Evolutionary conservation across 2,113 vertebrate species (phyloP).

Genomic region (Forbesichthys agassizii): DNA sequence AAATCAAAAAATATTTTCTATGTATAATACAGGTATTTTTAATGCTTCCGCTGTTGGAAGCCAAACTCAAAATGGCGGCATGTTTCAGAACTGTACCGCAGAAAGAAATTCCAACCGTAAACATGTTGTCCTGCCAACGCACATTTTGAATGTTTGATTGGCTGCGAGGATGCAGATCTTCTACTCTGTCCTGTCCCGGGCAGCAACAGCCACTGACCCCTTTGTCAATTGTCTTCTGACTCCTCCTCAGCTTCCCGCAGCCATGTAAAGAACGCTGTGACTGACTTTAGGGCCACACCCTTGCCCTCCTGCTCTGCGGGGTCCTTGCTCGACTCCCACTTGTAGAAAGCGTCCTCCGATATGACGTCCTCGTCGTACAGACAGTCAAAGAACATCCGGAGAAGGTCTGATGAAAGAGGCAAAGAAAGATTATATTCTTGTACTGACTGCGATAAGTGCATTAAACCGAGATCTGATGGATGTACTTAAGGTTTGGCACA

Average conservation of each 20-base stretch:
- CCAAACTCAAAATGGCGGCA: slow-evolving; percentile 74
- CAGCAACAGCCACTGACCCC: slow-evolving; percentile 68
- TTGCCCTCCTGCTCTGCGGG: slow-evolving; percentile 92
- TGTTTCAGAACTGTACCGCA: slow-evolving; percentile 80
- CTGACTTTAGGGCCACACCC: slow-evolving; percentile 93
- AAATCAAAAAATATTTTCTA: slow-evolving; percentile 98
- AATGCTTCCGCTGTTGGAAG: slow-evolving; percentile 85
- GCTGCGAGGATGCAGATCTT: slow-evolving; percentile 69
- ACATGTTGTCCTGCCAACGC: slow-evolving; percentile 69
- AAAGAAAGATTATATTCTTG: background rate
- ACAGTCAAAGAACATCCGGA: slow-evolving; percentile 98
- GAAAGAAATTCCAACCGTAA: slow-evolving; percentile 81
- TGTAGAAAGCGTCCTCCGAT: slow-evolving; percentile 97
- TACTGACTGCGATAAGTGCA: background rate
- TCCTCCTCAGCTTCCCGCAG: slow-evolving; percentile 97
- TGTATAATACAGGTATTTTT: slow-evolving; percentile 96
- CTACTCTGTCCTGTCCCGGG: slow-evolving; percentile 83
- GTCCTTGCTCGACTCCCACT: slow-evolving; percentile 96
- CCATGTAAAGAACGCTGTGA: slow-evolving; percentile 97
- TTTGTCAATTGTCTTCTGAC: slow-evolving; percentile 93
- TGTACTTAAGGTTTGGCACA: too few relatives aligned
- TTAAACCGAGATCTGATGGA: too few relatives aligned
- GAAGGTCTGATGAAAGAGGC: slow-evolving; percentile 78
- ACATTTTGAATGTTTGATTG: slow-evolving; percentile 73
- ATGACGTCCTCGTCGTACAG: slow-evolving; percentile 98